Evolutionary conservation across 2,888 invertebrate species (phyloP).

Genomic region (Netelia virgata): DNA sequence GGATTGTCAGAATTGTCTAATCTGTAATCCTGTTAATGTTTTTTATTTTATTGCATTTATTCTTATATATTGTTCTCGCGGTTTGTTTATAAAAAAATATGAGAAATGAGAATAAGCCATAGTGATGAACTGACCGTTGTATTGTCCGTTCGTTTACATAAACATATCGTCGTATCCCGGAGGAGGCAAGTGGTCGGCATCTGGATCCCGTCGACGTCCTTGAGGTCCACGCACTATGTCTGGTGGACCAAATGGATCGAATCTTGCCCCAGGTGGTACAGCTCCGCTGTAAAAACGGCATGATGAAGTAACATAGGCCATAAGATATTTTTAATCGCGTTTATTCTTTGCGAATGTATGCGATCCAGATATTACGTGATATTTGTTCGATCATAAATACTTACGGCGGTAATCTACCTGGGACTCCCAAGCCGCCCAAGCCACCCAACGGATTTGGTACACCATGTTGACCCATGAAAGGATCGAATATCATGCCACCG

Average conservation of each 20-base stretch:
- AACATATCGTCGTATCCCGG: constrained; percentile 92
- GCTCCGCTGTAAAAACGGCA: constrained; percentile 86
- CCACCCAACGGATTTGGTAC: constrained; percentile 81
- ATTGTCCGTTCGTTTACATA: constrained; percentile 86
- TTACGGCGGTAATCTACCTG: constrained; percentile 87
- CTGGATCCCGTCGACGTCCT: constrained; percentile 85
- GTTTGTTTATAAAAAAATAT: constrained; percentile 4
- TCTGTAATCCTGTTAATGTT: constrained; percentile 58
- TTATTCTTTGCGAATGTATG: neutral
- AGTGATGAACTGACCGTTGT: neutral
- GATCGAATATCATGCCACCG: constrained; percentile 92
- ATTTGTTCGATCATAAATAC: constrained; percentile 48
- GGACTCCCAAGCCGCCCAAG: constrained; percentile 86
- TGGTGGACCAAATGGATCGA: constrained; percentile 93
- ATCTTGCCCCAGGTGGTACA: constrained; percentile 92
- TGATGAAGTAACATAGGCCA: constrained; percentile 14
- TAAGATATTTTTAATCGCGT: neutral
- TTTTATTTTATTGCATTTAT: constrained; percentile 58
- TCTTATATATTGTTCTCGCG: neutral
- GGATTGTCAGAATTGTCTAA: constrained; percentile 72
- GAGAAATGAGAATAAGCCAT: neutral
- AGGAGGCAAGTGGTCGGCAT: constrained; percentile 91
- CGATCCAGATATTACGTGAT: neutral
- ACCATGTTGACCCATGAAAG: constrained; percentile 83
- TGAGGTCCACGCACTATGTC: constrained; percentile 80